Percentiles rank a stretch among this genome's conserved stretches.
phyloP scores from a whole-genome alignment of 1,140 invertebrate species.

The Apocrypta bakeri region DNA sequence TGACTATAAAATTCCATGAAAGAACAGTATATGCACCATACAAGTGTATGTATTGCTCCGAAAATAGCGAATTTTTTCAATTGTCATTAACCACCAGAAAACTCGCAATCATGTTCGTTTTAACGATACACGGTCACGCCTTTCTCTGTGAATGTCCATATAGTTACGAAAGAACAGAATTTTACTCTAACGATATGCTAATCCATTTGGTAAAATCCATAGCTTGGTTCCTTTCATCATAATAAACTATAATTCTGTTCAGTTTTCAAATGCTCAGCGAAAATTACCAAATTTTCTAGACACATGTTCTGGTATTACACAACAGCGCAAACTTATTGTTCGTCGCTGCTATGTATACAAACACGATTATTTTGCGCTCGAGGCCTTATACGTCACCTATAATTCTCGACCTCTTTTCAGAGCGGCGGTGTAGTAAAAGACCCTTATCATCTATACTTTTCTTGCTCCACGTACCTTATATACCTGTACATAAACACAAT shows the following conservation, averaged over 20 bases:
- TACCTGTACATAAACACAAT: no score
- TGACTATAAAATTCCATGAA: not conserved
- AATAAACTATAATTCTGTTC: not conserved
- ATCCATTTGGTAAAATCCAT: not conserved
- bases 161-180: not conserved
- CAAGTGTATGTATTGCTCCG: not conserved
- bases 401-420: not conserved
- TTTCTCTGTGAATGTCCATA: not conserved
- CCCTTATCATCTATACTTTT: constrained; percentile 20
- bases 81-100: not conserved
- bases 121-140: not conserved
- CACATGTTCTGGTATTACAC: not conserved
- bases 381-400: not conserved
- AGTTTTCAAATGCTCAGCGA: no score
- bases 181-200: not conserved
- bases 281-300: not conserved
- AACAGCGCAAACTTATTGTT: not conserved
- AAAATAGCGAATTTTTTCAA: not conserved
- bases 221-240: not conserved
- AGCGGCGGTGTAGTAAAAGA: not conserved
- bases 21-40: not conserved
- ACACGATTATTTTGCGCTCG: not conserved
- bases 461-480: no score
- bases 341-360: not conserved
- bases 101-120: not conserved